Conservation (phyloP, 2,797 vertebrate genomes). For the Ctenopoma multispine region DNA sequence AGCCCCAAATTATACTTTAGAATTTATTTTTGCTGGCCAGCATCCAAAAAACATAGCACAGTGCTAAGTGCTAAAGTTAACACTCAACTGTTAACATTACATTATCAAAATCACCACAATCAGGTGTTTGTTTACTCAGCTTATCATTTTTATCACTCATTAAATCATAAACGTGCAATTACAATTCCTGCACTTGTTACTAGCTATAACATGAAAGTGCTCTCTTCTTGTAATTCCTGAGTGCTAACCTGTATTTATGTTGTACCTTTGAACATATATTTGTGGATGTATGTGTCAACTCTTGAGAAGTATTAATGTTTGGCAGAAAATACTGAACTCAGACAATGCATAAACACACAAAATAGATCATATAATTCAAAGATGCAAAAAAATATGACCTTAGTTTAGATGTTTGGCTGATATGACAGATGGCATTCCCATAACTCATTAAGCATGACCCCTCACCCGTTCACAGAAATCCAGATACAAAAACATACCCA, state of each 20-base stretch:
- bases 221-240: not conserved
- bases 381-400: conserved; percentile 18
- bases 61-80: too few species aligned
- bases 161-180: not conserved
- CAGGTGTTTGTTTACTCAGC: not conserved
- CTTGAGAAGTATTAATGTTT: conserved; percentile 45
- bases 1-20: not conserved
- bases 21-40: not conserved
- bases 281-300: conserved; percentile 5
- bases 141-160: not conserved
- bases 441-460: conserved; percentile 28
- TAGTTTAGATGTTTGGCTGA: conserved; percentile 30
- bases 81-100: not conserved
- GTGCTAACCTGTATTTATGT: not conserved
- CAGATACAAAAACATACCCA: conserved; percentile 25
- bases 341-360: not conserved
- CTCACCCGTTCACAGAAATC: conserved; percentile 42
- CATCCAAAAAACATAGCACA: not conserved
- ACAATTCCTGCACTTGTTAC: not conserved
- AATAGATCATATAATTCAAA: conserved; percentile 9
- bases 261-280: conserved; percentile 8
- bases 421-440: conserved; percentile 26
- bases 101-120: not conserved
- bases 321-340: conserved; percentile 7
- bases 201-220: not conserved